These are phyloP conservation scores for Reticulitermes speratus DNA, from an alignment of 1,140 invertebrate species.

Conservation along the genomic window DNA sequence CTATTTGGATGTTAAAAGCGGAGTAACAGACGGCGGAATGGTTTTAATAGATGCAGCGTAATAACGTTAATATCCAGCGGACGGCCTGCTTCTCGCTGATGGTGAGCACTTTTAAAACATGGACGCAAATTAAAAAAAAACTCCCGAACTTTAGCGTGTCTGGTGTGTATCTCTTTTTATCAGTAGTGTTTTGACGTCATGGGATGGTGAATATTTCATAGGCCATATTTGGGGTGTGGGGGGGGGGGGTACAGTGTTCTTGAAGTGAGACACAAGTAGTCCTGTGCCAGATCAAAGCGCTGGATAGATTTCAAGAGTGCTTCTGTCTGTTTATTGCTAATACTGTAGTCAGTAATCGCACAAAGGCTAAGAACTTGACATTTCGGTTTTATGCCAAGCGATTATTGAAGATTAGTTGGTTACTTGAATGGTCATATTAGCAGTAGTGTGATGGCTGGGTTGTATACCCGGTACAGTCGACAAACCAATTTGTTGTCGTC, in stretches of 20 bases:
- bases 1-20: constrained; percentile 16
- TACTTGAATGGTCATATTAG: no score
- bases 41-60: background rate
- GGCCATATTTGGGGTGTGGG: background rate
- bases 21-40: background rate
- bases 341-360: background rate
- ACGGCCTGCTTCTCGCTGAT: background rate
- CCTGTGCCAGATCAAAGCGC: background rate
- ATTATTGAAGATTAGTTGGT: no score
- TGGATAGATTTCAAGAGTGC: background rate
- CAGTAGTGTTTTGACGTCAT: constrained; percentile 14
- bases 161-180: background rate
- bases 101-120: background rate
- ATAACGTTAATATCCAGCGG: background rate
- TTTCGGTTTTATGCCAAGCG: no score
- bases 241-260: background rate
- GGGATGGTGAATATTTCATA: background rate
- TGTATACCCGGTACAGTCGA: no score
- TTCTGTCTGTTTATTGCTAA: background rate
- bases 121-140: background rate
- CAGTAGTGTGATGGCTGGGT: no score
- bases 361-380: background rate
- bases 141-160: background rate
- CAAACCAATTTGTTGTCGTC: no score
- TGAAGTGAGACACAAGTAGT: background rate